Conservation (phyloP, 2,797 vertebrate species). For the Crax fasciolata region DNA sequence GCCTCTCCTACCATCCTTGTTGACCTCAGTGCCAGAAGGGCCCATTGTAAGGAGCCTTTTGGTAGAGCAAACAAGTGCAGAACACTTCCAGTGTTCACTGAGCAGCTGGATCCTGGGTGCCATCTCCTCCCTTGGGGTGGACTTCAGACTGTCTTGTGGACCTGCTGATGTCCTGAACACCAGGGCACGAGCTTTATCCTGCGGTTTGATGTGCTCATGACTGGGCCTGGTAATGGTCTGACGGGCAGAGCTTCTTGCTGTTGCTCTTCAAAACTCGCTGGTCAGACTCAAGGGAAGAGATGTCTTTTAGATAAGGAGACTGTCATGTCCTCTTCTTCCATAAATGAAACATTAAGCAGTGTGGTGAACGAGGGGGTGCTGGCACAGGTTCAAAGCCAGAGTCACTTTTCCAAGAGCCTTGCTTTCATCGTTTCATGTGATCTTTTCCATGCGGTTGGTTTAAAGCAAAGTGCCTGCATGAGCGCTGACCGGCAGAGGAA, state of each 20-base stretch:
- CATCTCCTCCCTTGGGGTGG: neutral
- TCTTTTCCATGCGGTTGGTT: neutral
- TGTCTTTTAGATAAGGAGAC: rapidly evolving
- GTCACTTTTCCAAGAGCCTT: neutral
- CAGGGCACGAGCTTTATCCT: neutral
- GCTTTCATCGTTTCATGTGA: rapidly evolving
- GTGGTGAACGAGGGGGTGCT: neutral
- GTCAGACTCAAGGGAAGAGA: neutral
- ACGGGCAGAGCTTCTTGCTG: neutral
- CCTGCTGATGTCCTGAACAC: neutral
- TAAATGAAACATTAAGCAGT: rapidly evolving
- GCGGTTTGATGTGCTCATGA: neutral
- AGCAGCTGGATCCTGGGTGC: neutral
- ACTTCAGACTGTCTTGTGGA: neutral
- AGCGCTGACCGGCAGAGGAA: neutral
- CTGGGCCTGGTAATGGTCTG: neutral
- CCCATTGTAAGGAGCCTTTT: neutral
- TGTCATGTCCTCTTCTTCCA: rapidly evolving
- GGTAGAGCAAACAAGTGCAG: neutral
- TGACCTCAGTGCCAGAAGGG: neutral
- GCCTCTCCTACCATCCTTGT: neutral
- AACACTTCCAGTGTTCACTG: neutral
- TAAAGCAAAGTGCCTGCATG: neutral
- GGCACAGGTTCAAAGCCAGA: neutral
- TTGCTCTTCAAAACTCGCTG: neutral